Evolutionary conservation across 2,888 invertebrate species (phyloP).

Genomic region (Malacosoma neustria): DNA sequence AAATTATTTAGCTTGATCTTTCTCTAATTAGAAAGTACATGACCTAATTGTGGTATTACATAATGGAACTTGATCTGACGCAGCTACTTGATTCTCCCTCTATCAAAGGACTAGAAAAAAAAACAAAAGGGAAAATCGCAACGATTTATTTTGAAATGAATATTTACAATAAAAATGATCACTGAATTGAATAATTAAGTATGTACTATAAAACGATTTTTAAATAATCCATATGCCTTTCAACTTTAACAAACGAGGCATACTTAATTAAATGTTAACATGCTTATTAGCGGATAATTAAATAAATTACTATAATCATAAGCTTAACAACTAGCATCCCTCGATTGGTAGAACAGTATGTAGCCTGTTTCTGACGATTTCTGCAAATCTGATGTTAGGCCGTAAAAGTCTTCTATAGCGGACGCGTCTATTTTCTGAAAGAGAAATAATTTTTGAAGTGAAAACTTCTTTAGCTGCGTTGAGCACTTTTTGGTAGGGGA

Average conservation of each 20-base stretch:
- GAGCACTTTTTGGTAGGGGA: too few species aligned
- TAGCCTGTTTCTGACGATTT: slow-evolving; percentile 99
- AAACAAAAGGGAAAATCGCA: slow-evolving; percentile 39
- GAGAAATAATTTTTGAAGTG: too few species aligned
- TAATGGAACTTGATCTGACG: too few species aligned
- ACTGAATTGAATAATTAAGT: slow-evolving; percentile 30
- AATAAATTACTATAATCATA: slow-evolving; percentile 58
- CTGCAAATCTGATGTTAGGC: slow-evolving; percentile 97
- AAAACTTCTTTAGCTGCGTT: too few species aligned
- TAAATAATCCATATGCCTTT: slow-evolving; percentile 60
- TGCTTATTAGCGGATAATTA: slow-evolving; percentile 47
- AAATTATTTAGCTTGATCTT: too few species aligned
- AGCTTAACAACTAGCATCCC: slow-evolving; percentile 81
- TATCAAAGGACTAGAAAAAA: slow-evolving; percentile 9
- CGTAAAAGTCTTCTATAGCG: slow-evolving; percentile 99
- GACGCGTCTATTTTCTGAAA: slow-evolving; percentile 98
- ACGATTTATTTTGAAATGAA: slow-evolving; percentile 55
- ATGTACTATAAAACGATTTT: slow-evolving; percentile 40
- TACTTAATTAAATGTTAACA: slow-evolving; percentile 41
- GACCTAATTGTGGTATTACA: too few species aligned
- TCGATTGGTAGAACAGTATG: slow-evolving; percentile 98
- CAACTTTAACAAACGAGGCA: slow-evolving; percentile 69
- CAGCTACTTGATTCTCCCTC: too few species aligned
- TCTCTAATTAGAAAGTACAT: too few species aligned
- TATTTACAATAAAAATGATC: slow-evolving; percentile 57